Percentiles rank a stretch among this genome's conserved stretches.
phyloP scores from a whole-genome alignment of 2,888 invertebrate genomes.

The Doris montereyensis region DNA sequence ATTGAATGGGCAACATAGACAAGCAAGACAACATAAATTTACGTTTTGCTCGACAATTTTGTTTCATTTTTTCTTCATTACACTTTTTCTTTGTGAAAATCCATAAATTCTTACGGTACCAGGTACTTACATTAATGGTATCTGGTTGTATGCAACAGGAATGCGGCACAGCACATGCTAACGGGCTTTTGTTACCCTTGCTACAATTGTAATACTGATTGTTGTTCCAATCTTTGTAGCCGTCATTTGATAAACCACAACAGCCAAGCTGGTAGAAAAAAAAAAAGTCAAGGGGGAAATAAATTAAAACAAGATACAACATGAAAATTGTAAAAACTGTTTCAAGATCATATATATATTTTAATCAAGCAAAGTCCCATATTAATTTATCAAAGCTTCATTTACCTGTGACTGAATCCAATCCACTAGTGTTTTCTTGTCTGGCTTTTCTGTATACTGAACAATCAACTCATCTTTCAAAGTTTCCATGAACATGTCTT shows the following conservation, averaged over 20 bases:
- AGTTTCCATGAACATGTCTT: slow-evolving; percentile 86
- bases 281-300: too few species aligned
- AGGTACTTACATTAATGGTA: slow-evolving; percentile 53
- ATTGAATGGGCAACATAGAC: too few species aligned
- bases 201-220: slow-evolving; percentile 95
- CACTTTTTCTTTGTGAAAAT: too few species aligned
- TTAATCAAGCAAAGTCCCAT: too few species aligned
- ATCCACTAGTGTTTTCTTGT: slow-evolving; percentile 94
- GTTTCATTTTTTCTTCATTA: too few species aligned
- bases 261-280: slow-evolving; percentile 95
- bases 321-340: too few species aligned
- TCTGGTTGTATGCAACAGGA: slow-evolving; percentile 82
- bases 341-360: too few species aligned
- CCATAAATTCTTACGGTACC: too few species aligned
- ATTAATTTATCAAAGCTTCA: too few species aligned
- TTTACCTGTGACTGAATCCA: slow-evolving; percentile 89
- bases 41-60: too few species aligned
- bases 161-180: slow-evolving; percentile 89
- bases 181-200: slow-evolving; percentile 71
- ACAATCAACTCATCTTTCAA: slow-evolving; percentile 90
- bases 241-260: slow-evolving; percentile 91
- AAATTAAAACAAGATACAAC: too few species aligned
- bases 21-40: too few species aligned
- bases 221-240: slow-evolving; percentile 95
- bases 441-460: slow-evolving; percentile 92